Evolutionary conservation across 2,113 vertebrate genomes (phyloP).

Genomic region (Nestor notabilis): DNA sequence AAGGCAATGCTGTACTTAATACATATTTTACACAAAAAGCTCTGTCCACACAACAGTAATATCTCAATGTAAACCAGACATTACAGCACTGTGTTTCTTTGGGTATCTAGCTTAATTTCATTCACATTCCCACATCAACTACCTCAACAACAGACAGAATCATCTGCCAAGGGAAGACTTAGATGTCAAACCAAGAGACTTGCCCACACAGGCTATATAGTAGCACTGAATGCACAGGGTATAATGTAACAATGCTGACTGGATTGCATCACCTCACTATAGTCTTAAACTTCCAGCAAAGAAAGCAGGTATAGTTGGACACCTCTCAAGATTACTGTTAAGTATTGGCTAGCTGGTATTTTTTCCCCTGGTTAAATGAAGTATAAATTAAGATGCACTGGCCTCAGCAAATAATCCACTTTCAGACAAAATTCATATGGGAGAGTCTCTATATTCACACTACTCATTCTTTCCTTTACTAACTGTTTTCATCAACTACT

Average conservation of each 20-base stretch:
- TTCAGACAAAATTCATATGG: background rate
- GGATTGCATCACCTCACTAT: slow-evolving; percentile 36
- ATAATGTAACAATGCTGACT: background rate
- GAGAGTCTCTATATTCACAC: background rate
- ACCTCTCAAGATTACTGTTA: background rate
- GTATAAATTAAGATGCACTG: slow-evolving; percentile 1
- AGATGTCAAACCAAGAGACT: slow-evolving; percentile 46
- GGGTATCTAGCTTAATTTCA: slow-evolving; percentile 18
- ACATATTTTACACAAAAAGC: background rate
- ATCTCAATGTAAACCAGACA: slow-evolving; percentile 19
- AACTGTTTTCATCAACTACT: slow-evolving; percentile 32
- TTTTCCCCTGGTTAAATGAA: background rate
- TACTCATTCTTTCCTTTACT: slow-evolving; percentile 28
- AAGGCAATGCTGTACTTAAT: background rate
- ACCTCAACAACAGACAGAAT: slow-evolving; percentile 8
- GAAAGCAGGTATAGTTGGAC: slow-evolving; percentile 10
- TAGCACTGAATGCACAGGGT: background rate
- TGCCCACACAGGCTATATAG: slow-evolving; percentile 32
- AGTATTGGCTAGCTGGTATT: background rate
- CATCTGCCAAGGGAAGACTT: slow-evolving; percentile 38
- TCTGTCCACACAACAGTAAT: background rate
- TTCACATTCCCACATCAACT: slow-evolving; percentile 29
- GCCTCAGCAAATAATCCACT: slow-evolving; percentile 33
- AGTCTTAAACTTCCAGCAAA: slow-evolving; percentile 27
- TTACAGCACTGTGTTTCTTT: background rate